Base-by-base conservation (phyloP, 2,888 invertebrate genomes). In the Shargacucullia verbasci region DNA sequence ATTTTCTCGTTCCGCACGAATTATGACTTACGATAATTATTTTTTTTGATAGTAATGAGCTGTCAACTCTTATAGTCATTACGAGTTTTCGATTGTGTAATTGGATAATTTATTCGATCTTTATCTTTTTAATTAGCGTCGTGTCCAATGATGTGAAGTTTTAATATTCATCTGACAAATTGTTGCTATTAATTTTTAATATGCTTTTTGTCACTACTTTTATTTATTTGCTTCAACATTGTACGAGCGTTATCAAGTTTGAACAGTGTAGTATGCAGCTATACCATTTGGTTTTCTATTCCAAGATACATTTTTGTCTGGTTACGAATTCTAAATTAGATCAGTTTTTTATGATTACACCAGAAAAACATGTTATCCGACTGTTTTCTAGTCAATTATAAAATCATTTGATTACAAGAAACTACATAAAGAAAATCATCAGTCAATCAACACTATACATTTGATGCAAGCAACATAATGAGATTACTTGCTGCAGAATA, bases 111-210 rank as follows among this genome's bases (percentile, higher is more conserved):
- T 83, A 83, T 81, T 76, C 73, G 87, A 87, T 87, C 79, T 71
- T 84, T 87, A 88, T 88, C 86, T 82, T 83, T 81, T 82, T 83
- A 85, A 86, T 87, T 83, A 82, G 77, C 73, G 78, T 83, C 79
- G 70, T 75, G 72, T 77, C 59, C 69, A 69, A 73, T 65, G 68
- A 70, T 64, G 72, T 64, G 59, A 69, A 65, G 62, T 63, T 78
- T 75, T 77, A 76, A 70, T 75, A 71, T 75, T 68, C 55, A 68
- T 61, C 72, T 78, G 81, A 83, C 84, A 85, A 84, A 84, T 84
- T 83, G 74, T 72, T 59, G 71, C 49, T 46, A 65, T 59, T 70
- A 72, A 71, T 71, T 67, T 74, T 71, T 50, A 73, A 70, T 70
- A 55, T 50, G 44, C 43, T 66, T 66, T 61, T 53, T 61, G 44